phyloP scores from a whole-genome alignment of 2,888 invertebrate species.

The Boloria euphrosyne region DNA sequence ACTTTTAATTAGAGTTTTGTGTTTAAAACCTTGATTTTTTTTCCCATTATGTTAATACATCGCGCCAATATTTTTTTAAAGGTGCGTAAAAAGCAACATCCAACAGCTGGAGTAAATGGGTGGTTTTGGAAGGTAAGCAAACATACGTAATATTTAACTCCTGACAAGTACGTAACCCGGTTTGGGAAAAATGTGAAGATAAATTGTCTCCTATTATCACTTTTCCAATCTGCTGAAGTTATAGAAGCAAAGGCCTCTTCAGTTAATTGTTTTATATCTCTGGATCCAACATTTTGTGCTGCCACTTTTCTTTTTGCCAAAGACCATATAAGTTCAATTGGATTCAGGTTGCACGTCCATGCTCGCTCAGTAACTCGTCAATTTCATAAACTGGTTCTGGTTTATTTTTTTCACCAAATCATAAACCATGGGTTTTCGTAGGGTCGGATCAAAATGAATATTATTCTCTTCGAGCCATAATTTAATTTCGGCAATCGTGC shows the following conservation, averaged over 20 bases:
- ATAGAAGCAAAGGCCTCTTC: not conserved
- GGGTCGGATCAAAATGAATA: slow-evolving; percentile 37
- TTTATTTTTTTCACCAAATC: too few species aligned
- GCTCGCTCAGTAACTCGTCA: too few species aligned
- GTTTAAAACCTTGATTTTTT: too few species aligned
- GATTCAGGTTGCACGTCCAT: slow-evolving; percentile 28
- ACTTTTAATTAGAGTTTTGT: too few species aligned
- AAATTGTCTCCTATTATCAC: too few species aligned
- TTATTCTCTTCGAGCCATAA: slow-evolving; percentile 43
- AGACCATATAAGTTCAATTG: slow-evolving; percentile 42
- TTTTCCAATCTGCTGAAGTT: not conserved
- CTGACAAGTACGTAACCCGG: too few species aligned
- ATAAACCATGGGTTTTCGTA: slow-evolving; percentile 33
- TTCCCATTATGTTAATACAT: too few species aligned
- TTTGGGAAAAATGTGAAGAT: too few species aligned
- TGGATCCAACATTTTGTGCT: slow-evolving; percentile 32
- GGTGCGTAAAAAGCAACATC: not conserved
- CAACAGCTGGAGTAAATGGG: not conserved
- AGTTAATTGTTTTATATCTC: not conserved
- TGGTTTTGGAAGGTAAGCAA: not conserved
- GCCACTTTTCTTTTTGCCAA: slow-evolving; percentile 34
- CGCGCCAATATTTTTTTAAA: not conserved
- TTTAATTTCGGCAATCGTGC: slow-evolving; percentile 34
- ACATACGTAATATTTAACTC: not conserved
- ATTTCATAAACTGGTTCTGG: too few species aligned